Evolutionary conservation across 1,140 invertebrate genomes (phyloP).

Genomic region (Drosophila pandora): DNA sequence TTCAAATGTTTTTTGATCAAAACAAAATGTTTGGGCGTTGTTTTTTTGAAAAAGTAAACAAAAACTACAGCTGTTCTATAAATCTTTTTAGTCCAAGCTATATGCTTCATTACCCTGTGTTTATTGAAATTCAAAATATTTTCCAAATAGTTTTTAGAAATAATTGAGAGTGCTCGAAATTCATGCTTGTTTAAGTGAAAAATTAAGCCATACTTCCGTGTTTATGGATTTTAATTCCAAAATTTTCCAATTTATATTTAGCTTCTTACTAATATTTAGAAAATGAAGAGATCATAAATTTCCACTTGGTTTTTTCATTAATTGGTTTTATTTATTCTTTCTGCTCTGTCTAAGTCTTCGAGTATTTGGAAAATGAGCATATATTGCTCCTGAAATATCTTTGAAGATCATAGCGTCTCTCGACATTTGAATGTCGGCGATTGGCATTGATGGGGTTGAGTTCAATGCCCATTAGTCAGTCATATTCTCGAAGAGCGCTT

Average conservation of each 20-base stretch:
- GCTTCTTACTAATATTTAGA: not conserved
- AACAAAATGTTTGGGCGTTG: slow-evolving; percentile 30
- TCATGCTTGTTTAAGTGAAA: not conserved
- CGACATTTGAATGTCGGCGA: slow-evolving; percentile 58
- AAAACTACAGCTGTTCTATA: slow-evolving; percentile 41
- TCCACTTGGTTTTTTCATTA: slow-evolving; percentile 2
- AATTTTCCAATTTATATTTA: not conserved
- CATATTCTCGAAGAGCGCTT: slow-evolving; percentile 14
- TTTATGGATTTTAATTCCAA: not conserved
- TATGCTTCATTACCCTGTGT: slow-evolving; percentile 8
- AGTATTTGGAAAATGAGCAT: slow-evolving; percentile 47
- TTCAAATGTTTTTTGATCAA: slow-evolving; percentile 38
- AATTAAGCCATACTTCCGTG: not conserved
- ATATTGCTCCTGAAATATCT: slow-evolving; percentile 45
- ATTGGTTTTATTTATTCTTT: slow-evolving; percentile 10
- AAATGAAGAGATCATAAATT: not conserved
- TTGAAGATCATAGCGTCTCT: slow-evolving; percentile 59
- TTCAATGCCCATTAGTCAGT: slow-evolving; percentile 64
- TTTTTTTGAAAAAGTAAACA: slow-evolving; percentile 46
- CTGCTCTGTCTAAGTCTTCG: slow-evolving; percentile 19
- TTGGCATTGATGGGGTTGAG: slow-evolving; percentile 72
- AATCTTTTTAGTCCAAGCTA: slow-evolving; percentile 26
- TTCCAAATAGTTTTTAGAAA: slow-evolving; percentile 17
- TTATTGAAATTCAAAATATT: slow-evolving; percentile 15
- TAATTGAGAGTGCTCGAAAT: not conserved